Base-by-base conservation (phyloP, 30 jellyfish, hydroid and myxozoan species). In the Clytia hemisphaerica region DNA sequence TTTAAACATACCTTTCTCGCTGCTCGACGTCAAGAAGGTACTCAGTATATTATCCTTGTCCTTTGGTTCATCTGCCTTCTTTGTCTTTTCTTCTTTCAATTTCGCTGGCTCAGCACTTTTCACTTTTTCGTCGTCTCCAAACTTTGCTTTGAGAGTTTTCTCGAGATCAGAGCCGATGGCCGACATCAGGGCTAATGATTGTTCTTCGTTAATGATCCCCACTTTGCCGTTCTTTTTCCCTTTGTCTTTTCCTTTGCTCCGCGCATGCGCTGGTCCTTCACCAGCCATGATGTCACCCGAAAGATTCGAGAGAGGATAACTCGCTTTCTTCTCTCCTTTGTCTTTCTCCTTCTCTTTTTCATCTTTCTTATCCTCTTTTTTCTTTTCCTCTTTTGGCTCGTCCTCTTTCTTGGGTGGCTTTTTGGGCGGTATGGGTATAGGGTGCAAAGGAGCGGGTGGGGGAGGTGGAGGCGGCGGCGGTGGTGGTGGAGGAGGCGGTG, bases 401-500 rank as follows among this genome's bases (percentile, higher is more conserved):
- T 2, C 60, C 30, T 5, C 5, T 19, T 58, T 58, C 71, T 48
- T 18, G 21, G 21, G 3, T 48, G 9, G 9, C 61, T 48, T 3
- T 48, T 48, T 48, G 21, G 6, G 30, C 26, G 6, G 59, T 4
- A 22, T 58, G 6, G 26, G 30, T 58, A n/a, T n/a, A n/a, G n/a
- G n/a, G n/a, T n/a, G n/a, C n/a, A n/a, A n/a, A n/a, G n/a, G n/a
- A n/a, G n/a, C n/a, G n/a, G n/a, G n/a, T n/a, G n/a, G n/a, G n/a
- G n/a, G n/a, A n/a, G n/a, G 37, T 14, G 83, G 84, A 1, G 49
- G 26, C 47, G 78, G 57, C 70, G 31, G 68, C 24, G 79, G 40
- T 18, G 85, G 92, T 59, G n/a, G 37, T 14, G 83, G 84, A 1
- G 49, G 26, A 30, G 78, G 57, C 70, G 31, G 68, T 26, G 79